A percentile compares a stretch with the other conserved stretches of the same genome.
Conservation (phyloP, 2,888 invertebrate genomes). For the Bombylius major region DNA sequence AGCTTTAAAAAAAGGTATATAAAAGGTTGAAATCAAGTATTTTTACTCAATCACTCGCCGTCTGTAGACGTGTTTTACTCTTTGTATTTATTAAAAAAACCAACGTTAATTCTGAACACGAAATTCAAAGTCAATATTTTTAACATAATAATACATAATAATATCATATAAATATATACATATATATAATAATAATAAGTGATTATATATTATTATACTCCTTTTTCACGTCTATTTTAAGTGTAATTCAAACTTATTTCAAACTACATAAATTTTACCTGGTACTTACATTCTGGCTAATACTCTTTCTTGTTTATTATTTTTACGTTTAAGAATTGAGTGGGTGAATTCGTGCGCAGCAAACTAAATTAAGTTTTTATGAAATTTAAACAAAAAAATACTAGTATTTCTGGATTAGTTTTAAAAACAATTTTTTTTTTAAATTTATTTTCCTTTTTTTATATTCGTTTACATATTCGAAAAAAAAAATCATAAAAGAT, state of each 20-base stretch:
- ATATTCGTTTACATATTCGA: background rate
- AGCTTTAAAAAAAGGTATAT: conserved; percentile 11
- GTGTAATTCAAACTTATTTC: too few species aligned
- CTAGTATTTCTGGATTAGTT: conserved; percentile 3
- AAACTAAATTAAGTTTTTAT: conserved; percentile 2
- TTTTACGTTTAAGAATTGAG: background rate
- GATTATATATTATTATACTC: too few species aligned
- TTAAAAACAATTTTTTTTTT: background rate
- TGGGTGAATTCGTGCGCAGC: conserved; percentile 10
- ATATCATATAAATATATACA: too few species aligned
- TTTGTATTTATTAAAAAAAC: background rate
- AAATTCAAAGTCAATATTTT: background rate
- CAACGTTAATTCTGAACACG: background rate
- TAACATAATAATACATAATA: too few species aligned
- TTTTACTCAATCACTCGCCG: conserved; percentile 10
- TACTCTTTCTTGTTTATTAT: too few species aligned
- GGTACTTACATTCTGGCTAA: too few species aligned
- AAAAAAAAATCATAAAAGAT: too few species aligned
- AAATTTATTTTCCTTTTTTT: background rate
- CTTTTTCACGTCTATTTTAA: too few species aligned
- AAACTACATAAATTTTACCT: too few species aligned
- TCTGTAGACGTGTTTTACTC: background rate
- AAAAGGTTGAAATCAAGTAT: conserved; percentile 10
- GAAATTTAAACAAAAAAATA: background rate
- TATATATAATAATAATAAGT: too few species aligned